Evolutionary conservation across 2,888 invertebrate genomes (phyloP).

Genomic region (Scaptomyza caliginosa): DNA sequence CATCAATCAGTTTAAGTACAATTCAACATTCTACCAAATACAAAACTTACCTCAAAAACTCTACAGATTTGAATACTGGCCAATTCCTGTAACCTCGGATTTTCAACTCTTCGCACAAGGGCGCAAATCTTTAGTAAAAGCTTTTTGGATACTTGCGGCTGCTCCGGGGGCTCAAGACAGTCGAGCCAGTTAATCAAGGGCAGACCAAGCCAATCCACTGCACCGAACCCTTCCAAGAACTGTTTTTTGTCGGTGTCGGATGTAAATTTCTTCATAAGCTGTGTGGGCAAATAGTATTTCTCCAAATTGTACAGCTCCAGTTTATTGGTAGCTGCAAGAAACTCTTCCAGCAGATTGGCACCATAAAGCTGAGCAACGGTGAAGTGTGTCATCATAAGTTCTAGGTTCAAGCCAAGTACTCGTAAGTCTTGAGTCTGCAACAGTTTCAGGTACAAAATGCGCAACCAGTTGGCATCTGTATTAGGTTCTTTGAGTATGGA

Average conservation of each 20-base stretch:
- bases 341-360: constrained; percentile 13
- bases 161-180: background rate
- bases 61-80: background rate
- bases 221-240: constrained; percentile 6
- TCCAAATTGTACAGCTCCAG: constrained; percentile 11
- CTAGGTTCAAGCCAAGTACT: background rate
- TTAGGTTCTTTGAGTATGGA: background rate
- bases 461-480: constrained; percentile 1
- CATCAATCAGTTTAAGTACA: background rate
- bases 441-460: background rate
- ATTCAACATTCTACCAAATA: background rate
- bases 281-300: background rate
- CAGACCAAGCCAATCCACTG: constrained; percentile 10
- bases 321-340: constrained; percentile 8
- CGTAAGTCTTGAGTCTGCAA: constrained; percentile 1
- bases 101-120: background rate
- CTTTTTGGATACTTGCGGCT: constrained; percentile 1
- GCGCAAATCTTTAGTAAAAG: background rate
- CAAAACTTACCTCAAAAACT: background rate
- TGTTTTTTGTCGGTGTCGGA: background rate
- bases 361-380: background rate
- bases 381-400: constrained; percentile 12
- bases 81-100: background rate
- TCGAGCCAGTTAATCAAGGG: constrained; percentile 6
- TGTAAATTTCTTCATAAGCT: background rate